Conservation (phyloP, 2,113 vertebrate species). For the Ascaphus truei region DNA sequence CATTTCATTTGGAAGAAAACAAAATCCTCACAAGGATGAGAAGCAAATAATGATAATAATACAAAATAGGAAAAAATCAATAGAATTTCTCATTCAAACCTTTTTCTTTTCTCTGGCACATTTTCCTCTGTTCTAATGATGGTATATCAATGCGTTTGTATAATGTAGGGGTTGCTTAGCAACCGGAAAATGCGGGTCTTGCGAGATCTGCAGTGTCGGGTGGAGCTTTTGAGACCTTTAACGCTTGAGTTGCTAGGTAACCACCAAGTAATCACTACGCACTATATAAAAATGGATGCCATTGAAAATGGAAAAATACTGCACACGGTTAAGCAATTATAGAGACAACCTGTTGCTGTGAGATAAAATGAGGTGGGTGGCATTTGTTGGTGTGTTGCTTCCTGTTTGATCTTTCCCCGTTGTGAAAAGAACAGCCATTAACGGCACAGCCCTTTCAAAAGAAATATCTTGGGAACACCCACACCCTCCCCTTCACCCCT, state of each 20-base stretch:
- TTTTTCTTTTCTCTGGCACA: background rate
- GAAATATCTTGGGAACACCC: too few relatives aligned
- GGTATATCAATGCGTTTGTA: background rate
- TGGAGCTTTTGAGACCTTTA: conserved; percentile 5
- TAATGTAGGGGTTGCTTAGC: conserved; percentile 20
- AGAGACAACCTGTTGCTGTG: background rate
- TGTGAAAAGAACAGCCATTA: too few relatives aligned
- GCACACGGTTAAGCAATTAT: background rate
- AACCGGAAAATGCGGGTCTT: conserved; percentile 24
- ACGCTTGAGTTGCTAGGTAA: conserved; percentile 24
- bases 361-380: too few relatives aligned
- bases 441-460: too few relatives aligned
- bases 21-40: too few relatives aligned
- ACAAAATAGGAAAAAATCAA: background rate
- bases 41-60: too few relatives aligned
- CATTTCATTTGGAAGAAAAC: too few relatives aligned
- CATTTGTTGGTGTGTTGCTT: too few relatives aligned
- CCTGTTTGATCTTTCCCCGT: too few relatives aligned
- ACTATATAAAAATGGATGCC: conserved; percentile 17
- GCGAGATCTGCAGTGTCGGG: conserved; percentile 20
- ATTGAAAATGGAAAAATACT: background rate
- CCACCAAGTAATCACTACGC: conserved; percentile 10
- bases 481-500: too few relatives aligned
- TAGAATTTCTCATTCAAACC: background rate
- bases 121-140: background rate